Evolutionary conservation across 2,888 invertebrate genomes (phyloP), one percentile per base, ranked within the genome.

Genomic region (Agonopterix subpropinquella): DNA sequence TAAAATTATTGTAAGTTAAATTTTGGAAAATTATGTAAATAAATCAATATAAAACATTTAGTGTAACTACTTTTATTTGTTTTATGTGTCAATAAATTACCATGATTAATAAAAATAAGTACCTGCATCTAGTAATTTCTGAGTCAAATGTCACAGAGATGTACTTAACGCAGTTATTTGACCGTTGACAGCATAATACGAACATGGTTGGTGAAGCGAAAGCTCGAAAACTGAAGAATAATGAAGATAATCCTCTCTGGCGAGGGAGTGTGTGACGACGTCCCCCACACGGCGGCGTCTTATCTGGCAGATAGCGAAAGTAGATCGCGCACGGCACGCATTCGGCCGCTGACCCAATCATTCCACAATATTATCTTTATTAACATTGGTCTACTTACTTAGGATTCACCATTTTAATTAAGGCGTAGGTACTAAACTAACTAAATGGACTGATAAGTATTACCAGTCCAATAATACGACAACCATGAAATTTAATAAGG

Each of bases 251-350:
- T 80, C 77, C 73, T 70, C 67, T 65, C 53, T 57, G 62, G 65
- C 58, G 65, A 72, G 73, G 70, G 74, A 67, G 69, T 63, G 58
- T 54, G 69, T 61, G 69, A 28, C 28, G 28, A 28, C 73, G 70
- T 61, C 64, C 56, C 58, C 54, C 51, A 56, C 58, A 56, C 56
- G 57, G 55, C 52, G 56, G 57, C 67, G 52, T 58, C 73, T 85
- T 86, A 86, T 85, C 86, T 65, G 48, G 45, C 49, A 75, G 83
- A 85, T 85, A 83, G 78, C 74, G 64, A 74, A 79, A 80, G 73
- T 79, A 71, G 77, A 77, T 71, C 77, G 67, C 59, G 61, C 64
- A 61, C 64, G 64, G 61, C 80, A 80, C 77, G 73, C 76, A 78
- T 70, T 67, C 73, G 67, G 57, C 65, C 65, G 58, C 63, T 67